phyloP scores from a whole-genome alignment of 2,888 invertebrate species.

The Scaptomyza tumidula region DNA sequence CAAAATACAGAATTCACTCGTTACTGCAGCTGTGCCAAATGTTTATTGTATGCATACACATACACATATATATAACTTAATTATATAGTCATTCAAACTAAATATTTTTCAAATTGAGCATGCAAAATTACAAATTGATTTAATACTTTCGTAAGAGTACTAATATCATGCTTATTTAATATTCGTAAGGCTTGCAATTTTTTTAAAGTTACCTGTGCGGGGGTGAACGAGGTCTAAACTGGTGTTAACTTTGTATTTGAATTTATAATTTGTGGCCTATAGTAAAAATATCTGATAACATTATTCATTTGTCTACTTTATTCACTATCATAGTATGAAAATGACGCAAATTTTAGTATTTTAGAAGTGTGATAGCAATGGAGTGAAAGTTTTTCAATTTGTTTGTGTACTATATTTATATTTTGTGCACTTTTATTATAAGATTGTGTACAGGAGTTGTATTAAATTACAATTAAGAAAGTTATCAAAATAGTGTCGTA shows the following conservation, averaged over 20 bases:
- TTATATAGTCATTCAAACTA: conserved; percentile 29
- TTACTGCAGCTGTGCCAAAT: conserved; percentile 24
- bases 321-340: conserved; percentile 1
- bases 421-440: not conserved
- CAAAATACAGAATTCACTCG: conserved; percentile 75
- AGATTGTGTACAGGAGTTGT: not conserved
- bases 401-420: not conserved
- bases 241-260: conserved; percentile 1
- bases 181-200: conserved; percentile 16
- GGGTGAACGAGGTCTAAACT: conserved; percentile 11
- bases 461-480: not conserved
- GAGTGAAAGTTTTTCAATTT: conserved; percentile 9
- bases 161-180: conserved; percentile 31
- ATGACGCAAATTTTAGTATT: conserved; percentile 14
- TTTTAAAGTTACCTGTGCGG: not conserved
- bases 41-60: not conserved
- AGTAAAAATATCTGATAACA: not conserved
- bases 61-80: conserved; percentile 12
- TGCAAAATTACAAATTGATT: conserved; percentile 45
- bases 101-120: conserved; percentile 26
- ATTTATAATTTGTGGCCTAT: not conserved
- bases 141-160: conserved; percentile 70
- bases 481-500: not conserved
- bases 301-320: not conserved
- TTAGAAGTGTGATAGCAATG: conserved; percentile 1